These are phyloP conservation scores for Sphaeramia orbicularis DNA, from an alignment of 2,797 vertebrate genomes.

Conservation along the genomic window DNA sequence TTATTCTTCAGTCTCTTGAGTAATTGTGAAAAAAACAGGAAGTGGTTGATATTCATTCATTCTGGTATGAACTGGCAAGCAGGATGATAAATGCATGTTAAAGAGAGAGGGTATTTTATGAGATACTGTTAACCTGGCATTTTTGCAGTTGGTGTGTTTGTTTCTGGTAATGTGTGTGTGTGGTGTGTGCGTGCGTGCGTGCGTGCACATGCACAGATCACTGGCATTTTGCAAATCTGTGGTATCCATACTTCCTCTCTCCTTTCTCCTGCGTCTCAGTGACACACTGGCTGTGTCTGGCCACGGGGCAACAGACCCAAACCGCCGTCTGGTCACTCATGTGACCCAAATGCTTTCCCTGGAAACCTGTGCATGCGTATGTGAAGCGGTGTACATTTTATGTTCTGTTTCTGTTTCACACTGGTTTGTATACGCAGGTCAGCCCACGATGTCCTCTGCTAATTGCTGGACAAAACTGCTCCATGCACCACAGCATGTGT, in stretches of 20 bases:
- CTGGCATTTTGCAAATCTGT: slow-evolving; percentile 69
- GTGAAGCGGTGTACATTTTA: slow-evolving; percentile 30
- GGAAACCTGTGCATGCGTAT: slow-evolving; percentile 32
- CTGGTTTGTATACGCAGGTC: slow-evolving; percentile 53
- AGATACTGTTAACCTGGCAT: slow-evolving; percentile 4
- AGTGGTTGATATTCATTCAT: slow-evolving; percentile 33
- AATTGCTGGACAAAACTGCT: slow-evolving; percentile 71
- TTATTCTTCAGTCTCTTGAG: slow-evolving; percentile 18
- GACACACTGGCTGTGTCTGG: slow-evolving; percentile 78
- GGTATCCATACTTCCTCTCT: slow-evolving; percentile 77
- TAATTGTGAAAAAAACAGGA: slow-evolving; percentile 57
- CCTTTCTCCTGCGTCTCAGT: slow-evolving; percentile 70
- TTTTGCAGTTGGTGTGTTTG: slow-evolving; percentile 23
- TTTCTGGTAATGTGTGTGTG: slow-evolving; percentile 14
- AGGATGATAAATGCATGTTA: background rate
- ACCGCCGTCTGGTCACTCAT: slow-evolving; percentile 84
- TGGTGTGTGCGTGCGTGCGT: slow-evolving; percentile 18
- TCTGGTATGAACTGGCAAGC: slow-evolving; percentile 12
- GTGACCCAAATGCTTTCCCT: slow-evolving; percentile 67
- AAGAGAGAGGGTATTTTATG: slow-evolving; percentile 16
- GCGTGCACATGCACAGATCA: slow-evolving; percentile 48
- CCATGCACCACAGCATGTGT: slow-evolving; percentile 67
- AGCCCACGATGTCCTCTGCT: slow-evolving; percentile 59
- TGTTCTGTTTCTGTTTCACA: slow-evolving; percentile 50
- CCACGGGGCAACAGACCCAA: slow-evolving; percentile 74